These are phyloP conservation scores for Poecile atricapillus DNA, from an alignment of 2,113 vertebrate genomes.

Conservation along the genomic window DNA sequence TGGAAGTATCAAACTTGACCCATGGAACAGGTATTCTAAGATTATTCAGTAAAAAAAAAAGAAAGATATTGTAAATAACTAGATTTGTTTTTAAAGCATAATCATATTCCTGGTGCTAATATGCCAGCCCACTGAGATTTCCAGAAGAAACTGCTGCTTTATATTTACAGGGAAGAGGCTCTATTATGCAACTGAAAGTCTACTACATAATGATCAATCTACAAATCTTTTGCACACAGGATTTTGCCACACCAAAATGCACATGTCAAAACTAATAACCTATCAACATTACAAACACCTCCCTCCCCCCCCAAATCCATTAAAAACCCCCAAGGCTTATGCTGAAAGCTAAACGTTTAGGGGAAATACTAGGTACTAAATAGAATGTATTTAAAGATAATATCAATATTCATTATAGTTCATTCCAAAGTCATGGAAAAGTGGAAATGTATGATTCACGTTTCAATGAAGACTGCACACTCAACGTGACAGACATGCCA, in stretches of 20 bases:
- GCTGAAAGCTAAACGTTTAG: background rate
- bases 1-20: background rate
- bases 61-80: background rate
- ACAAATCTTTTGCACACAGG: background rate
- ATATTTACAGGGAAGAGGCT: background rate
- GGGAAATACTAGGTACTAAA: background rate
- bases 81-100: background rate
- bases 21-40: background rate
- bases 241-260: background rate
- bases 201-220: background rate
- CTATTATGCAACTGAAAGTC: background rate
- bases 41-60: background rate
- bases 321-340: background rate
- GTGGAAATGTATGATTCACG: background rate
- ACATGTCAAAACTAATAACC: background rate
- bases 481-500: background rate
- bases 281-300: background rate
- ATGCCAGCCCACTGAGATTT: background rate
- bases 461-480: background rate
- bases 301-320: rapidly evolving
- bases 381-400: background rate
- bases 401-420: background rate
- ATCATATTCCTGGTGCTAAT: background rate
- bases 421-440: background rate
- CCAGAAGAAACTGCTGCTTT: background rate